phyloP scores from a whole-genome alignment of 2,888 invertebrate genomes.

The Myopa testacea region DNA sequence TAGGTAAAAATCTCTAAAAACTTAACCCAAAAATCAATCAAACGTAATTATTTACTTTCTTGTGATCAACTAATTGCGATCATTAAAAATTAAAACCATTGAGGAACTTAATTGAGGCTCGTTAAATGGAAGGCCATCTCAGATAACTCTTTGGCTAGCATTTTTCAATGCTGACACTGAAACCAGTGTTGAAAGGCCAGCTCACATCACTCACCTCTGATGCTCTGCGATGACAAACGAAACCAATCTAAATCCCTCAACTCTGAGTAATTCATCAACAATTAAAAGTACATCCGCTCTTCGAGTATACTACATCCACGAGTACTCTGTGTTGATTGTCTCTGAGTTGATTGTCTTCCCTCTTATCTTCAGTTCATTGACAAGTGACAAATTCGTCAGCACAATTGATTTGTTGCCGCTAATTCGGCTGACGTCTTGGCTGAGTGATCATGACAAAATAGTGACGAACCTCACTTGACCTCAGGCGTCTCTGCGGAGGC shows the following conservation, averaged over 20 bases:
- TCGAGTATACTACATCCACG: background rate
- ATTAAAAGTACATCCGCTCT: background rate
- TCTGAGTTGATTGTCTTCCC: background rate
- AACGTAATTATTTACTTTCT: no score
- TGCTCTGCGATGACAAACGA: background rate
- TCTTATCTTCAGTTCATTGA: slow-evolving; percentile 7
- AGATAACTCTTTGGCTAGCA: background rate
- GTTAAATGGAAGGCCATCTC: background rate
- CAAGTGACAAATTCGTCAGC: slow-evolving; percentile 36
- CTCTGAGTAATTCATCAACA: background rate
- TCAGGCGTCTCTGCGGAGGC: background rate
- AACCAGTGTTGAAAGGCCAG: no score
- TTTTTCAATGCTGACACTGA: background rate
- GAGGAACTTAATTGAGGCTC: background rate
- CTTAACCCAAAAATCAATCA: no score
- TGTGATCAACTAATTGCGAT: no score
- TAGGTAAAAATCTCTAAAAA: no score
- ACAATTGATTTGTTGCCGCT: slow-evolving; percentile 57
- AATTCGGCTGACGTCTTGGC: slow-evolving; percentile 53
- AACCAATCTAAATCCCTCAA: background rate
- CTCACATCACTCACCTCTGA: no score
- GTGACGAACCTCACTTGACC: slow-evolving; percentile 44
- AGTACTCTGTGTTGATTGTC: background rate
- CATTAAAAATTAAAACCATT: no score
- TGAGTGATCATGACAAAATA: slow-evolving; percentile 50